Evolutionary conservation across 1,140 invertebrate species (phyloP).

Genomic region (Eueides isabella): DNA sequence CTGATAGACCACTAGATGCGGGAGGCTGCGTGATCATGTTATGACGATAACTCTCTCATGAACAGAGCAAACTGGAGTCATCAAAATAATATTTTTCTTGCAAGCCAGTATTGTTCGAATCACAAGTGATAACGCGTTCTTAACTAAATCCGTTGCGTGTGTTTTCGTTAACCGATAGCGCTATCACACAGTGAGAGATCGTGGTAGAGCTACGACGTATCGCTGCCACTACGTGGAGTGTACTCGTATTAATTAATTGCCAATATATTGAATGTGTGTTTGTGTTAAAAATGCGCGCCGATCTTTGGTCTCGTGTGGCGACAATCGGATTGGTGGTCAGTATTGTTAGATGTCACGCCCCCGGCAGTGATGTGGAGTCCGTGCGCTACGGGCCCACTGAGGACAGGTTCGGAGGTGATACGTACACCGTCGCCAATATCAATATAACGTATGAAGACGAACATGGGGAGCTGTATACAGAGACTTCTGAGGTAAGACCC

Average conservation of each 20-base stretch:
- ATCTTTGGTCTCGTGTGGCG: slow-evolving; percentile 63
- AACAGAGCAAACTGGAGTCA: slow-evolving; percentile 34
- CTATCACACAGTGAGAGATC: slow-evolving; percentile 48
- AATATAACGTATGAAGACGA: slow-evolving; percentile 73
- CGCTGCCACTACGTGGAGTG: slow-evolving; percentile 49
- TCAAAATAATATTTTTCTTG: slow-evolving; percentile 35
- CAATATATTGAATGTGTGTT: slow-evolving; percentile 55
- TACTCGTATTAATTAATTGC: slow-evolving; percentile 28
- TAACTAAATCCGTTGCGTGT: slow-evolving; percentile 54
- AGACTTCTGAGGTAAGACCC: slow-evolving; percentile 69
- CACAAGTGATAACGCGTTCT: slow-evolving; percentile 52
- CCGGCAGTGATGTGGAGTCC: slow-evolving; percentile 65
- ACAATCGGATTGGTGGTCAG: slow-evolving; percentile 62
- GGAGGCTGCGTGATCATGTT: slow-evolving; percentile 52
- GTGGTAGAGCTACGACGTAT: slow-evolving; percentile 48
- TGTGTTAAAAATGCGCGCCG: slow-evolving; percentile 59
- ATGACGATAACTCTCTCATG: slow-evolving; percentile 60
- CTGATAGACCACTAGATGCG: slow-evolving; percentile 51
- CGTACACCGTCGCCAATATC: slow-evolving; percentile 67
- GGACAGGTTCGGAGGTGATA: slow-evolving; percentile 60
- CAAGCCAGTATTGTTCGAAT: slow-evolving; percentile 37
- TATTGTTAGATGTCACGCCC: slow-evolving; percentile 63
- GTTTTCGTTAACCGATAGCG: slow-evolving; percentile 59
- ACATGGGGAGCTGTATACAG: slow-evolving; percentile 64
- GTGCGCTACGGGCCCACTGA: slow-evolving; percentile 63